Conservation (phyloP, 2,888 invertebrate genomes). For the Drosophila diplacantha region DNA sequence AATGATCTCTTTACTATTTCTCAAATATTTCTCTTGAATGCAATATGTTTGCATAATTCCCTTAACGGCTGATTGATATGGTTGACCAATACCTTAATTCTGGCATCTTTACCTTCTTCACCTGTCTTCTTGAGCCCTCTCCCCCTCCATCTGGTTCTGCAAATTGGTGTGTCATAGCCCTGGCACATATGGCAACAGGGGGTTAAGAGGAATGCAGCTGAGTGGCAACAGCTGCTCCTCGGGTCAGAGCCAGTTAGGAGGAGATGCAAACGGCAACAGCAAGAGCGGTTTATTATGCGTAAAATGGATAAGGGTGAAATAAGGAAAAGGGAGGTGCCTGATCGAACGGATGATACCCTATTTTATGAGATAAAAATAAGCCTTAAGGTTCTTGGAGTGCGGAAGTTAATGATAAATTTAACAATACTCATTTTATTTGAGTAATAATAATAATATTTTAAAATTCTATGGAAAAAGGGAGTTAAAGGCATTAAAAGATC, state of each 20-base stretch:
- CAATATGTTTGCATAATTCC: constrained; percentile 33
- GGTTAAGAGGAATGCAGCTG: constrained; percentile 36
- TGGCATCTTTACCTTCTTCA: constrained; percentile 6
- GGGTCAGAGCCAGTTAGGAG: constrained; percentile 19
- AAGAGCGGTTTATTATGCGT: constrained; percentile 38
- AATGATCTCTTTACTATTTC: constrained; percentile 21
- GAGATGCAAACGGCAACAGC: constrained; percentile 10
- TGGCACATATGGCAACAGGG: constrained; percentile 18
- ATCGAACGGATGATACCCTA: background rate
- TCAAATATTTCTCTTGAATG: constrained; percentile 2
- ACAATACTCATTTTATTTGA: background rate
- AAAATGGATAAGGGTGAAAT: constrained; percentile 18
- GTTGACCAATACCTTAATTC: constrained; percentile 17
- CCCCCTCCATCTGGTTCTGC: constrained; percentile 11
- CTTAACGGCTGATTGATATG: constrained; percentile 2
- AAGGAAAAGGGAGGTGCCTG: background rate
- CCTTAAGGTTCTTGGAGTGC: background rate
- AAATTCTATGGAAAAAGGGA: background rate
- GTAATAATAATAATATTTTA: background rate
- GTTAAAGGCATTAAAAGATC: background rate
- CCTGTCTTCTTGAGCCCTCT: background rate
- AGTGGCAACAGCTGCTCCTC: constrained; percentile 38
- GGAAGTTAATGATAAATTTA: too few relatives aligned
- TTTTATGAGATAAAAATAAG: too few relatives aligned
- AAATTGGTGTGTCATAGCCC: constrained; percentile 31